A percentile compares a stretch with the other conserved stretches of the same genome.
Evolutionary conservation across 2,113 vertebrate genomes (phyloP).

Genomic region (Corydoras maculifer): DNA sequence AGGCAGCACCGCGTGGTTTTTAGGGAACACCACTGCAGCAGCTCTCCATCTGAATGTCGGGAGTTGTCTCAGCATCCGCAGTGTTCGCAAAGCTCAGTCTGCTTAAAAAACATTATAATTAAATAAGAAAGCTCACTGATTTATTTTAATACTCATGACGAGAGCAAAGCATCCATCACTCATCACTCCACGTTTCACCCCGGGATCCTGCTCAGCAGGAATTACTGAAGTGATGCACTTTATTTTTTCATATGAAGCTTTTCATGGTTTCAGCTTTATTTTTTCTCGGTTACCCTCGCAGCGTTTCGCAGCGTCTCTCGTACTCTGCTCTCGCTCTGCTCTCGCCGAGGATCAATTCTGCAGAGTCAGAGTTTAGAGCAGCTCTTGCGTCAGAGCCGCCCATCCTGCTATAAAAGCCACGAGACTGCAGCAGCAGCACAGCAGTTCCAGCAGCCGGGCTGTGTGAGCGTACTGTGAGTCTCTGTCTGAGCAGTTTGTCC

Average conservation of each 20-base stretch:
- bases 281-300: too few species aligned
- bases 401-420: conserved; percentile 57
- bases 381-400: conserved; percentile 58
- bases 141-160: too few species aligned
- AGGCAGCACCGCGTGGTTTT: conserved; percentile 16
- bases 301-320: neutral
- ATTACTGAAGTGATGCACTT: too few species aligned
- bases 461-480: conserved; percentile 43
- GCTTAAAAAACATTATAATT: too few species aligned
- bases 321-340: conserved; percentile 30
- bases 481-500: conserved; percentile 44
- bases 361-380: conserved; percentile 58
- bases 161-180: too few species aligned
- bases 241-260: too few species aligned
- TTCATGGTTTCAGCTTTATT: too few species aligned
- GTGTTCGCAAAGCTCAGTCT: too few species aligned
- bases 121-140: too few species aligned
- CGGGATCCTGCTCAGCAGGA: too few species aligned
- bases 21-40: conserved; percentile 1
- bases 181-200: too few species aligned
- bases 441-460: conserved; percentile 50
- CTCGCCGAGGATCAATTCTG: conserved; percentile 50
- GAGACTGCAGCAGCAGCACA: conserved; percentile 54
- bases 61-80: too few species aligned
- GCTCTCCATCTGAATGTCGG: neutral